Evolutionary conservation across 2,888 invertebrate species (phyloP).

Genomic region (Hemithea aestivaria): DNA sequence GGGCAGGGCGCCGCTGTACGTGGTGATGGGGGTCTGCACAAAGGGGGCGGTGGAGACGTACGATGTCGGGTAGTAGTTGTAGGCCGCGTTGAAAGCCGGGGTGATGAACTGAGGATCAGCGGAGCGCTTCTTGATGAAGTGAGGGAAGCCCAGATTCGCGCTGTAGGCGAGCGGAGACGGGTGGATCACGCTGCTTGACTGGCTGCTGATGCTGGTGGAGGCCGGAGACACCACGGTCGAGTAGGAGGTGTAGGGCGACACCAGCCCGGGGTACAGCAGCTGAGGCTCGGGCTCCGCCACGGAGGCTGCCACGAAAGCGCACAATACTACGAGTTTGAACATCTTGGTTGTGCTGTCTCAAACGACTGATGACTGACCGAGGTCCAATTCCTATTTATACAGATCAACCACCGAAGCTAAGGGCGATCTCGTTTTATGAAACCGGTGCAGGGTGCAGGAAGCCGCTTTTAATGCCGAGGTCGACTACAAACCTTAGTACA

Average conservation of each 20-base stretch:
- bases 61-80: slow-evolving; percentile 12
- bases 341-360: slow-evolving; percentile 50
- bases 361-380: slow-evolving; percentile 49
- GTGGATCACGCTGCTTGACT: slow-evolving; percentile 58
- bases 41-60: slow-evolving; percentile 10
- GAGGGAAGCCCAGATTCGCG: slow-evolving; percentile 37
- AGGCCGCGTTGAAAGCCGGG: slow-evolving; percentile 14
- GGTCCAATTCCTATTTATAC: slow-evolving; percentile 48
- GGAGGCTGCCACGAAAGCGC: slow-evolving; percentile 76
- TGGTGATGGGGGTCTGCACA: slow-evolving; percentile 4
- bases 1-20: slow-evolving; percentile 10
- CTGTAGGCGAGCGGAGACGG: slow-evolving; percentile 46
- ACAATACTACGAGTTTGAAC: slow-evolving; percentile 75
- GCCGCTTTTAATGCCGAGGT: slow-evolving; percentile 54
- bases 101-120: slow-evolving; percentile 22
- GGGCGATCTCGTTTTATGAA: slow-evolving; percentile 50
- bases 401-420: slow-evolving; percentile 42
- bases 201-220: slow-evolving; percentile 48
- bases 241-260: slow-evolving; percentile 27
- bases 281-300: slow-evolving; percentile 53
- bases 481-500: slow-evolving; percentile 43
- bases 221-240: slow-evolving; percentile 43
- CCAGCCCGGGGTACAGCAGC: slow-evolving; percentile 11
- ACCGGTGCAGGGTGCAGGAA: slow-evolving; percentile 60
- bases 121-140: slow-evolving; percentile 41